Evolutionary conservation across 92 coral and sea anemone species (phyloP).

Genomic region (Galaxea fascicularis): DNA sequence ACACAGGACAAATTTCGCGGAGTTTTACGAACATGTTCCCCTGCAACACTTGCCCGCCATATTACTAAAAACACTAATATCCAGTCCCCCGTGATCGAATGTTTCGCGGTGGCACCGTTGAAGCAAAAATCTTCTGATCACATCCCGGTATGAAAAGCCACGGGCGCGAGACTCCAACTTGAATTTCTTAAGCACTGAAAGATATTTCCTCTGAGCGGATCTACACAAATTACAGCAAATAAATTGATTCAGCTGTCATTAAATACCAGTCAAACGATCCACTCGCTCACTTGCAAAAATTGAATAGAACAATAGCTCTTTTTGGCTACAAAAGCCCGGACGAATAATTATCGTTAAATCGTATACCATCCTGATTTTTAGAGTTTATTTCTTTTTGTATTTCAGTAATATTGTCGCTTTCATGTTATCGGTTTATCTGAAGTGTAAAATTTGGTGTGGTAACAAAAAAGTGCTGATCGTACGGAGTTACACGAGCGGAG

Average conservation of each 20-base stretch:
- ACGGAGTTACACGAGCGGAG: too few relatives aligned
- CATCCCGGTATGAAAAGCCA: neutral
- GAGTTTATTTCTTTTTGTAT: too few relatives aligned
- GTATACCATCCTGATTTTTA: neutral
- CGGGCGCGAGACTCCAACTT: neutral
- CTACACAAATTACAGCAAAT: neutral
- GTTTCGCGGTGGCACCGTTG: neutral
- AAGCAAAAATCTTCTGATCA: too few relatives aligned
- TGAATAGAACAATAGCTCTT: neutral
- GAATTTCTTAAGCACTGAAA: neutral
- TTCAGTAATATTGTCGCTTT: too few relatives aligned
- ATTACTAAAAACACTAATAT: neutral
- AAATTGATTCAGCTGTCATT: constrained; percentile 40
- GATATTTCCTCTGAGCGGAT: neutral
- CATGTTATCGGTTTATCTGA: too few relatives aligned
- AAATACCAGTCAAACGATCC: neutral
- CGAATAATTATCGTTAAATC: neutral
- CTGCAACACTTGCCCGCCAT: constrained; percentile 34
- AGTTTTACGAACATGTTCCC: constrained; percentile 8
- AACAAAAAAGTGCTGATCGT: too few relatives aligned
- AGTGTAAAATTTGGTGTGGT: too few relatives aligned
- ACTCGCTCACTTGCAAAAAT: neutral
- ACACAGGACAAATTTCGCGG: constrained; percentile 11
- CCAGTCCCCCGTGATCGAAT: constrained; percentile 37
- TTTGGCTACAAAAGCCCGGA: neutral